Base-by-base conservation (phyloP, 2,888 invertebrate species). In the Pegoplata infirma region DNA sequence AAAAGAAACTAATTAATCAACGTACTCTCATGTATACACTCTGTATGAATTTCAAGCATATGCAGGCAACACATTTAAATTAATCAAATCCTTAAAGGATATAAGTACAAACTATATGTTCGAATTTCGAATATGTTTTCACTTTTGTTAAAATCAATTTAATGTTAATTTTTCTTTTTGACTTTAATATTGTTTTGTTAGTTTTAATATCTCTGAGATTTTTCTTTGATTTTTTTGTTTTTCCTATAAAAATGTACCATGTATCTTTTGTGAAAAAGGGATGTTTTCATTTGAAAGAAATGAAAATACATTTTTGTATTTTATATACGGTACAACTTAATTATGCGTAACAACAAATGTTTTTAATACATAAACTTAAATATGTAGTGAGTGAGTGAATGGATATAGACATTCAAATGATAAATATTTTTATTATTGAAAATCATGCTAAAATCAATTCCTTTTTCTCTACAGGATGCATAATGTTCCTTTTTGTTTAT, bases 261-360 rank as follows among this genome's bases (percentile, higher is more conserved):
- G 1, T 32, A 3, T 32, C n/a, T 40, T 0, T 1, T 2, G 16
- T 53, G 7, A 56, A 49, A n/a, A 32, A 8, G 67, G 67, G 67
- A 36, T 71, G 75, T 58, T 79, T 32, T 0, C 17, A 17, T 14
- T 40, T 32, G 36, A 61, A n/a, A 32, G 28, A 21, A 12, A 44
- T 8, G 7, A 23, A 67, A 12, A 36, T 32, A 32, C 21, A 19
- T 59, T 19, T 36, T 51, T 25, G 55, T 66, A 66, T 74, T 66
- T 46, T 55, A 5, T 23, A 32, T 75, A 49, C 63, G 28, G 63
- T 63, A 63, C 63, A 63, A 75, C 71, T 72, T 72, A 79, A 79
- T 79, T 79, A 79, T 75, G 79, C 75, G 67, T 79, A 79, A 75
- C 71, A 75, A 75, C 51, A 64, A 51, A 59, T 73, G 56, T 40